Evolutionary conservation across 2,888 invertebrate genomes (phyloP).

Genomic region (Tenodera sinensis): DNA sequence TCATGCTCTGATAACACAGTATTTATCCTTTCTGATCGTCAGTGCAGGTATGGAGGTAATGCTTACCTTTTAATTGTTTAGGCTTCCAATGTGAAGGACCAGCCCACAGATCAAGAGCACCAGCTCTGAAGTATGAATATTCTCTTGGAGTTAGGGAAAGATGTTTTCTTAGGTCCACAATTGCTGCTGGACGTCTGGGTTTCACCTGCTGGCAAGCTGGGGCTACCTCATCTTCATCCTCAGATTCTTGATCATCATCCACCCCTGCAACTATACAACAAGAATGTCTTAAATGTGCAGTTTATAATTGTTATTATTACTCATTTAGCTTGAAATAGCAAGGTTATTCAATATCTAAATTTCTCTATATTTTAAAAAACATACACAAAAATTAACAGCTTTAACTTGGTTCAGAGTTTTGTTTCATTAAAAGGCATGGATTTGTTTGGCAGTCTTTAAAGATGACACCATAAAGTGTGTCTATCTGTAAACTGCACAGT

Average conservation of each 20-base stretch:
- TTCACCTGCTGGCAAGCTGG: neutral
- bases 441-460: too few relatives aligned
- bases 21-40: too few relatives aligned
- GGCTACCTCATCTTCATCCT: neutral
- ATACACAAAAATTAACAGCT: too few relatives aligned
- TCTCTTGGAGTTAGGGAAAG: slow-evolving; percentile 55
- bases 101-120: slow-evolving; percentile 61
- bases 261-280: neutral
- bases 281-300: neutral
- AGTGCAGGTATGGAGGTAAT: neutral
- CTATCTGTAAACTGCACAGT: too few relatives aligned
- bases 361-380: too few relatives aligned
- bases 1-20: too few relatives aligned
- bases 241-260: neutral
- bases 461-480: too few relatives aligned
- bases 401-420: too few relatives aligned
- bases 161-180: slow-evolving; percentile 57
- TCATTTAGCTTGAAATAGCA: too few relatives aligned
- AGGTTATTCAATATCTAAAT: too few relatives aligned
- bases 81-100: slow-evolving; percentile 83
- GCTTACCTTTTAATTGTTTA: slow-evolving; percentile 40
- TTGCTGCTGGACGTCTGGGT: slow-evolving; percentile 30
- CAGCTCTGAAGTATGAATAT: slow-evolving; percentile 65
- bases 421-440: too few relatives aligned
- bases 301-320: too few relatives aligned